Conservation (phyloP, 2,888 invertebrate species). For the Troides oblongomaculatus region DNA sequence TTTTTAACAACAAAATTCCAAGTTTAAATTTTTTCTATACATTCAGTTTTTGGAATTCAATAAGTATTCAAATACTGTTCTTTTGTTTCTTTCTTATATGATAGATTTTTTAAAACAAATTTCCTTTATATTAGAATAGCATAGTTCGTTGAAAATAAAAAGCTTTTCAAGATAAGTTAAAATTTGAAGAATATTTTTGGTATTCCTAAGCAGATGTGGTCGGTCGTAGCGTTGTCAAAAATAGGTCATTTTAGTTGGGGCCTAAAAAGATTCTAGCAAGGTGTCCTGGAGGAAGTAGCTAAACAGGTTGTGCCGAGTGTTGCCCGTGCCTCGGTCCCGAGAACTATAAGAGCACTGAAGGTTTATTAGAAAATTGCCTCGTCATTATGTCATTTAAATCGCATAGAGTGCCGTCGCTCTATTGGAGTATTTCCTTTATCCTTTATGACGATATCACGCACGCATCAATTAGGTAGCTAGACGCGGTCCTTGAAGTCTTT, state of each 20-base stretch:
- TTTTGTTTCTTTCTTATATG: no score
- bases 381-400: slow-evolving; percentile 81
- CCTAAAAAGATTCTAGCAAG: slow-evolving; percentile 48
- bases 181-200: background rate
- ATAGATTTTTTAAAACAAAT: no score
- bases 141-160: no score
- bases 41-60: no score
- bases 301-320: slow-evolving; percentile 70
- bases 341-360: slow-evolving; percentile 74
- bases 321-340: slow-evolving; percentile 64
- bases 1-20: no score
- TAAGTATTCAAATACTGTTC: no score
- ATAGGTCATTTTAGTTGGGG: slow-evolving; percentile 29
- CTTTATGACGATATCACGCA: slow-evolving; percentile 73
- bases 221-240: slow-evolving; percentile 1
- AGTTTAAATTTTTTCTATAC: no score
- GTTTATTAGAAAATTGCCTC: slow-evolving; percentile 80
- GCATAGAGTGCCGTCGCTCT: slow-evolving; percentile 78
- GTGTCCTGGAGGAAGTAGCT: slow-evolving; percentile 72
- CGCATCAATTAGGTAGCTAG: slow-evolving; percentile 73
- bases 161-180: no score
- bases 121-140: no score
- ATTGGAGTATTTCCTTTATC: slow-evolving; percentile 79
- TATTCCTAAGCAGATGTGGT: background rate
- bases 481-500: slow-evolving; percentile 55